A percentile compares a stretch with the other conserved stretches of the same genome.
phyloP scores from a whole-genome alignment of 2,113 vertebrate species.

The Heterochromis multidens region DNA sequence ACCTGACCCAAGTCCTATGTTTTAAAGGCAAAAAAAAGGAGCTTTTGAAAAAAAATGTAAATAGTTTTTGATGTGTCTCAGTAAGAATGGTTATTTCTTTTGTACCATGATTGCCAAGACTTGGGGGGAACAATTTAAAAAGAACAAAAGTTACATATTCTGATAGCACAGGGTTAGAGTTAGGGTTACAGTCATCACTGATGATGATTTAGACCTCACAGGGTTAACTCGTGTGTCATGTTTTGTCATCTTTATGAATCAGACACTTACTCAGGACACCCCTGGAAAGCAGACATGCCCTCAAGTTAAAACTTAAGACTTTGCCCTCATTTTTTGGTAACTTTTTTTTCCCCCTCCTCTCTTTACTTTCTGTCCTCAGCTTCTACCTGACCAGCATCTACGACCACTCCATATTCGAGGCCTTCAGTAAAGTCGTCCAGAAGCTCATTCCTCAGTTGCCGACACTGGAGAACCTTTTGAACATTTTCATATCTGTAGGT shows the following conservation, averaged over 20 bases:
- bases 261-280: background rate
- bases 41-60: background rate
- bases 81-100: background rate
- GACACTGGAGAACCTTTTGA: constrained; percentile 95
- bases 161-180: background rate
- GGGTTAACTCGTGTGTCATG: background rate
- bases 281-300: background rate
- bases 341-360: accelerated
- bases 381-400: constrained; percentile 99
- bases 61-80: too few species aligned
- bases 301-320: background rate
- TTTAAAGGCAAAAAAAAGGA: background rate
- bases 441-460: constrained; percentile 96
- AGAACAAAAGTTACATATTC: background rate
- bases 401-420: constrained; percentile 99
- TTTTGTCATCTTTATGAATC: too few species aligned
- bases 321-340: background rate
- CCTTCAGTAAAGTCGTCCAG: constrained; percentile 98
- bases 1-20: background rate
- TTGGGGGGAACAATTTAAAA: background rate
- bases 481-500: constrained; percentile 98
- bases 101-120: background rate
- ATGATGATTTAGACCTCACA: background rate
- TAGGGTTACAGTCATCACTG: background rate
- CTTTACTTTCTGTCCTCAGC: constrained; percentile 67